phyloP scores from a whole-genome alignment of 2,797 vertebrate species.

The Micrastur ruficollis region DNA sequence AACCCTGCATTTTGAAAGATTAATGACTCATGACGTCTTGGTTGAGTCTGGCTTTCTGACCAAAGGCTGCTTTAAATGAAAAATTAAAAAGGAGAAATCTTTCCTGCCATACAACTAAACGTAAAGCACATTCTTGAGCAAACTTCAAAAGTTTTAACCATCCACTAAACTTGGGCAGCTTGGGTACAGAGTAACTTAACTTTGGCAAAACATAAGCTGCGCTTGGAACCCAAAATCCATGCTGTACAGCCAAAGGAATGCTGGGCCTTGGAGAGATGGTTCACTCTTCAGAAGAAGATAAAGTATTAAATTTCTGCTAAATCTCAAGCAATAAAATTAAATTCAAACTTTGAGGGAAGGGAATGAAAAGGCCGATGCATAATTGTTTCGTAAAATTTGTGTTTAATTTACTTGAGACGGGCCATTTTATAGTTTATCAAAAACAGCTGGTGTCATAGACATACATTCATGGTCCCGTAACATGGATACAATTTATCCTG shows the following conservation, averaged over 20 bases:
- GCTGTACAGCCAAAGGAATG: not conserved
- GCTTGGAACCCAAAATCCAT: not conserved
- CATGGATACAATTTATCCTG: not conserved
- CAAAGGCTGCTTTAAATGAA: not conserved
- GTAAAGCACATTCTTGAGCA: not conserved
- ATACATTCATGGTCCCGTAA: not conserved
- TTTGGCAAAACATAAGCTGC: not conserved
- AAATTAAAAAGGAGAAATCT: not conserved
- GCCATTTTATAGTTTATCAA: slow-evolving; percentile 10
- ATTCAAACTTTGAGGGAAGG: not conserved
- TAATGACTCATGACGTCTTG: not conserved
- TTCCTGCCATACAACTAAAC: not conserved
- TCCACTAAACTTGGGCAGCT: not conserved
- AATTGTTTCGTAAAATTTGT: slow-evolving; percentile 16
- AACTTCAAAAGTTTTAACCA: not conserved
- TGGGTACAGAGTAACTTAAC: not conserved
- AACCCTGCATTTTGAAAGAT: not conserved
- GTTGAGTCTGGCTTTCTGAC: not conserved
- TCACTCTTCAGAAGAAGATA: not conserved
- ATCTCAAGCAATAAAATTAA: slow-evolving; percentile 15
- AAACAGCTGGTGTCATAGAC: slow-evolving; percentile 46
- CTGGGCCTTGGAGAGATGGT: not conserved
- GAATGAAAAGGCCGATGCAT: not conserved
- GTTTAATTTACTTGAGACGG: not conserved
- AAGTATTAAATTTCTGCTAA: slow-evolving; percentile 3